Evolutionary conservation across 2,113 vertebrate genomes (phyloP), one percentile per base, ranked within the genome.

Genomic region (Prunella fulvescens): DNA sequence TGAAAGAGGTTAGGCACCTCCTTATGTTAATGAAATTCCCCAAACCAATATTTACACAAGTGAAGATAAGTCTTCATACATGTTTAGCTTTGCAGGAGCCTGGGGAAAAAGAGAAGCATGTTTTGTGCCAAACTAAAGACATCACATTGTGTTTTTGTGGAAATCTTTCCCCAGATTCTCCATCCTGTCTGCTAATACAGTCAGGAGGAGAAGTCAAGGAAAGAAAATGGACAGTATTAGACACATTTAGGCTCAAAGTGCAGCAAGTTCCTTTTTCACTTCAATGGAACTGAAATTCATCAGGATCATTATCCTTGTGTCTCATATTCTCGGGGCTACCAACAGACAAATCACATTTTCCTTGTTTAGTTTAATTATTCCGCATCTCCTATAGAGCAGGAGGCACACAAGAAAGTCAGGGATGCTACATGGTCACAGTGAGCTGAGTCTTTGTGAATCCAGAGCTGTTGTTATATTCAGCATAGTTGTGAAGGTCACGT

Each of bases 71-170:
- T 82, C 81, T 77, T 94, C 81, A 74, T 87, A 64, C 31, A 48
- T 50, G 19, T 92, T 96, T 94, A 94, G 72, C 79, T 97, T 93
- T 88, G 65, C 78, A 96, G 54, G 19, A 79, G 37, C 84, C 82
- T 92, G 71, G 17, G 40, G 70, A 35, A 92, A 97, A 20, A 60
- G 8, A 91, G 61, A 92, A 89, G 14, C 4, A 31, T 47, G 40
- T 83, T 91, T 70, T 64, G 66, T 81, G 76, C 90, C 78, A 94
- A 90, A 72, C 53, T 92, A 65, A 76, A 76, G 47, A 50, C 33
- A 69, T 25, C 33, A 60, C 23, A 42, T 53, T 20, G 18, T 73
- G 22, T 40, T 86, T 80, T 60, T 73, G 31, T 44, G 50, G 57
- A 94, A 90, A 44, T 77, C 26, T 83, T 78, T 60, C 48, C 39